Percentiles rank a stretch among this genome's conserved stretches.
phyloP scores from a whole-genome alignment of 1,140 invertebrate genomes.

The Gryllus bimaculatus region DNA sequence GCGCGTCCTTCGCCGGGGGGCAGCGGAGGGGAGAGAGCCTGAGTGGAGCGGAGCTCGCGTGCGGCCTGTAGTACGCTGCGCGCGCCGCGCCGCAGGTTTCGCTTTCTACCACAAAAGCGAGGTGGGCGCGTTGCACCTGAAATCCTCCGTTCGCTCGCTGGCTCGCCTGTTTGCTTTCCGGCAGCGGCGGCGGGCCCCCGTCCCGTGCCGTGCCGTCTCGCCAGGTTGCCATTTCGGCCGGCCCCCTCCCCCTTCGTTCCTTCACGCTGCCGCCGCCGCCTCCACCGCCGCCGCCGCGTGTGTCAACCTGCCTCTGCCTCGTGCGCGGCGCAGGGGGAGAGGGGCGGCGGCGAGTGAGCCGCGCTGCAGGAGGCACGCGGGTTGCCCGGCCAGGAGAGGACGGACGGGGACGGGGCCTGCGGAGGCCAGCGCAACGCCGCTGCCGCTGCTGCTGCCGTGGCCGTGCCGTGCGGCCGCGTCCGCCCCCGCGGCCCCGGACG shows the following conservation, averaged over 20 bases:
- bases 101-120: neutral
- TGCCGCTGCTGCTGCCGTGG: no score
- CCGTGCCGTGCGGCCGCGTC: neutral
- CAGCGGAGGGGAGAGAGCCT: no score
- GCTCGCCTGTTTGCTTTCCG: neutral
- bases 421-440: no score
- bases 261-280: neutral
- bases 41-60: no score
- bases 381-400: neutral
- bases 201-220: neutral
- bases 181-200: no score
- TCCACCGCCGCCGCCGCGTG: neutral
- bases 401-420: no score
- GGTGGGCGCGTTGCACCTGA: neutral
- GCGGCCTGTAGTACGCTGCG: no score
- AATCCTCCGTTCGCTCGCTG: neutral
- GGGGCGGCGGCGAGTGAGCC: neutral
- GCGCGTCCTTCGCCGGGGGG: no score
- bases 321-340: no score
- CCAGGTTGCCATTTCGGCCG: neutral
- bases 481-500: neutral
- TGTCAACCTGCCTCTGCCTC: neutral
- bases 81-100: neutral
- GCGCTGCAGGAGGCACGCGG: neutral
- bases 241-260: neutral